These are phyloP conservation scores for Channa maculata DNA, from an alignment of 2,113 vertebrate genomes.

Conservation along the genomic window DNA sequence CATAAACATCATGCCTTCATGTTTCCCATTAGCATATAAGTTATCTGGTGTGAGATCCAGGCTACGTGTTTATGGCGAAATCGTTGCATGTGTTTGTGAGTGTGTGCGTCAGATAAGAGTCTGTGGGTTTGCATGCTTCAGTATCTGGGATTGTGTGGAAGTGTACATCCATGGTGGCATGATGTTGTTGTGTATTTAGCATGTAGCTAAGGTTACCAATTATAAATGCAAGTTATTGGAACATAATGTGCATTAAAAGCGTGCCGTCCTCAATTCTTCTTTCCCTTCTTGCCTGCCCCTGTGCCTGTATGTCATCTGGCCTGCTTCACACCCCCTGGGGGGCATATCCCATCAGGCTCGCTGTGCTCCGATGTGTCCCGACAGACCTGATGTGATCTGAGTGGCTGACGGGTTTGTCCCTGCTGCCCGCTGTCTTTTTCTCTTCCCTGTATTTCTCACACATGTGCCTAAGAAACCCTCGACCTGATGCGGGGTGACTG, in stretches of 20 bases:
- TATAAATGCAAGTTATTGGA: slow-evolving; percentile 66
- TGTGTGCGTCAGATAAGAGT: slow-evolving; percentile 1
- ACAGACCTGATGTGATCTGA: slow-evolving; percentile 85
- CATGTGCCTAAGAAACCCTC: slow-evolving; percentile 60
- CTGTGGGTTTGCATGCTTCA: slow-evolving; percentile 17
- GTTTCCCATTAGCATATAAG: slow-evolving; percentile 79
- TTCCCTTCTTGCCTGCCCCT: slow-evolving; percentile 63
- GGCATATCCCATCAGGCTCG: slow-evolving; percentile 82
- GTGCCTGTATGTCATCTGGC: slow-evolving; percentile 80
- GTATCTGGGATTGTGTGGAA: slow-evolving; percentile 4
- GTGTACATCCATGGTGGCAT: slow-evolving; percentile 29
- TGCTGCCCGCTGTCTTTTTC: slow-evolving; percentile 83
- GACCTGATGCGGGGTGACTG: slow-evolving; percentile 69
- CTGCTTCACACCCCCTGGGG: slow-evolving; percentile 77
- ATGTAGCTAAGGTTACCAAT: slow-evolving; percentile 52
- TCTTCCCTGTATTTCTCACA: slow-evolving; percentile 64
- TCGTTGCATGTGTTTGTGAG: slow-evolving; percentile 7
- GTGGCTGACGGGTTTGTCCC: slow-evolving; percentile 84
- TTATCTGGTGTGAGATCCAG: slow-evolving; percentile 77
- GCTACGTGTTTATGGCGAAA: slow-evolving; percentile 60
- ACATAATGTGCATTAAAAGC: slow-evolving; percentile 71
- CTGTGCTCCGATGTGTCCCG: slow-evolving; percentile 84
- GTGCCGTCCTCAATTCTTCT: slow-evolving; percentile 65
- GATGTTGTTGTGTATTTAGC: slow-evolving; percentile 54
- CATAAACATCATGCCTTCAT: slow-evolving; percentile 72